Conservation (phyloP, 2,797 vertebrate genomes). For the Channallabes apus region DNA sequence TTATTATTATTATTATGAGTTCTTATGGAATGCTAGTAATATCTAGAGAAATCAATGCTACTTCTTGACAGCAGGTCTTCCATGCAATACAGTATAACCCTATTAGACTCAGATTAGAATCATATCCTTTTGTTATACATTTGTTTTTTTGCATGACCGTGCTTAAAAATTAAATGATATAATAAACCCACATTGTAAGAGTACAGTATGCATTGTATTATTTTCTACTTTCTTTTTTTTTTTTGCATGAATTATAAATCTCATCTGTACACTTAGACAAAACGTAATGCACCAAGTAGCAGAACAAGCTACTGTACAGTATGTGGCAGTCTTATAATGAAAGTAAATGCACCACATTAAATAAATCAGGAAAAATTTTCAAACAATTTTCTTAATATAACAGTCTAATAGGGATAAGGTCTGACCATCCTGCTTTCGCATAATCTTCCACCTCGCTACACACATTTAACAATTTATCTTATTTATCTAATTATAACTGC, state of each 20-base stretch:
- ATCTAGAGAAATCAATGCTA: not conserved
- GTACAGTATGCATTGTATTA: not conserved
- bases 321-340: not conserved
- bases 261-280: not conserved
- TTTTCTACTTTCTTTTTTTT: not conserved
- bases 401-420: slow-evolving; percentile 20
- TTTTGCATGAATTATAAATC: not conserved
- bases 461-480: not conserved
- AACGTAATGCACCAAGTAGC: not conserved
- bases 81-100: slow-evolving; percentile 10
- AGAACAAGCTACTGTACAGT: not conserved
- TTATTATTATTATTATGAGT: too few species aligned
- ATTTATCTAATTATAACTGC: not conserved
- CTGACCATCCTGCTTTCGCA: not conserved
- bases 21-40: not conserved
- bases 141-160: not conserved
- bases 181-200: not conserved
- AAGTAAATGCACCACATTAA: not conserved
- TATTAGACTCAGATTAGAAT: not conserved
- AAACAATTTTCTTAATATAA: not conserved
- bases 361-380: accelerated
- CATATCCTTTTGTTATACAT: not conserved
- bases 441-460: not conserved
- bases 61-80: not conserved
- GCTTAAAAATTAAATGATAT: not conserved